Evolutionary conservation across 2,797 vertebrate genomes (phyloP), one percentile per base, ranked within the genome.

Genomic region (Moxostoma hubbsi): DNA sequence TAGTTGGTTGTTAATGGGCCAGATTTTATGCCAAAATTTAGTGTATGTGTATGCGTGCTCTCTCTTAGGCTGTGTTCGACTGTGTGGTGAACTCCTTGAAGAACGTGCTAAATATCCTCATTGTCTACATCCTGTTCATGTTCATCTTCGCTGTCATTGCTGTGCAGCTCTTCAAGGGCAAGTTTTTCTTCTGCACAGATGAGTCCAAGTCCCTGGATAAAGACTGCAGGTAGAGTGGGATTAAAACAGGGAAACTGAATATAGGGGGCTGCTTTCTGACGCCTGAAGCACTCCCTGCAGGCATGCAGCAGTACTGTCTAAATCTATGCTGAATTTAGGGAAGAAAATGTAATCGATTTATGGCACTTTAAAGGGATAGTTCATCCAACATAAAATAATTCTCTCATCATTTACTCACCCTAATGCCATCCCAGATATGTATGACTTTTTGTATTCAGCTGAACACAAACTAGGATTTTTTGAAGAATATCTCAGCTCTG

Each of bases 131-230:
- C 91, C 97, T 98, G 84, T 99, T 99, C 93, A 99, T 99, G 97
- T 98, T 99, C 93, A 99, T 99, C 88, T 99, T 99, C n/a, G 97
- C 97, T 0, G 97, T 99, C 88, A 97, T 99, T 9, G 97, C 97
- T 0, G 97, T 99, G 78, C 97, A 99, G 87, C 97, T 99, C 81
- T 99, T 98, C 93, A 98, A 98, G 88, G 97, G 97, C 12, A 96
- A 96, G 75, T 99, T 99, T 84, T 98, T 99, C 91, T 98, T 96
- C 91, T 98, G 97, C 92, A 98, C 97, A 0, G 97, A 99, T 0
- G 96, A 97, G 87, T 99, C 97, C 7, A 98, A 98, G 90, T 94
- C 95, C 68, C 92, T 98, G 88, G 92, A 98, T 91, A 96, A 95
- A 87, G 97, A 99, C 90, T 99, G 97, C 96, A 96, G 96, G 91